Evolutionary conservation across 2,797 vertebrate species (phyloP).

Genomic region (Ptychobarbus kaznakovi): DNA sequence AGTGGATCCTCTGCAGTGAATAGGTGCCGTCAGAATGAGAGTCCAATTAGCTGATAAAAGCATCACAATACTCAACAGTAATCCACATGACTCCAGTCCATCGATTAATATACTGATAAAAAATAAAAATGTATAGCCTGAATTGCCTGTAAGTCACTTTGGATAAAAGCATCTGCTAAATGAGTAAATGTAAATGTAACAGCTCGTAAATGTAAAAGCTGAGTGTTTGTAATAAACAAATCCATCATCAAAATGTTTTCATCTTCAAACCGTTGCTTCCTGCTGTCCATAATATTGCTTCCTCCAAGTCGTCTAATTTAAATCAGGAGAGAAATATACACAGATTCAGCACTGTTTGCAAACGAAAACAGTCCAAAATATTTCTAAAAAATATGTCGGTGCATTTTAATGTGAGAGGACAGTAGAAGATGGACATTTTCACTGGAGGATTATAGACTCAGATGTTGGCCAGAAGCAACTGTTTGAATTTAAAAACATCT

Average conservation of each 20-base stretch:
- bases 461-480: background rate
- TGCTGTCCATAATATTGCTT: background rate
- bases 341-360: background rate
- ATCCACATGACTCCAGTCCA: background rate
- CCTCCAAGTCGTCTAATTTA: background rate
- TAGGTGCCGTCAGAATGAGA: background rate
- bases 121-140: no score
- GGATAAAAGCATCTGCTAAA: no score
- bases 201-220: no score
- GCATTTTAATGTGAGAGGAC: background rate
- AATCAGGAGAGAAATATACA: background rate
- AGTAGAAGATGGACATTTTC: background rate
- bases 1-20: background rate
- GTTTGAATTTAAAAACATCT: background rate
- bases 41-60: background rate
- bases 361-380: background rate
- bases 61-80: no score
- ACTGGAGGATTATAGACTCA: background rate
- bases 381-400: background rate
- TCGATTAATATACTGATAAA: no score
- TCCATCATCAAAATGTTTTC: background rate
- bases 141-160: no score
- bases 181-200: no score
- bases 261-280: background rate
- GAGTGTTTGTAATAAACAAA: no score